Base-by-base conservation (phyloP, 2,888 invertebrate genomes). In the Nectonema munidae region DNA sequence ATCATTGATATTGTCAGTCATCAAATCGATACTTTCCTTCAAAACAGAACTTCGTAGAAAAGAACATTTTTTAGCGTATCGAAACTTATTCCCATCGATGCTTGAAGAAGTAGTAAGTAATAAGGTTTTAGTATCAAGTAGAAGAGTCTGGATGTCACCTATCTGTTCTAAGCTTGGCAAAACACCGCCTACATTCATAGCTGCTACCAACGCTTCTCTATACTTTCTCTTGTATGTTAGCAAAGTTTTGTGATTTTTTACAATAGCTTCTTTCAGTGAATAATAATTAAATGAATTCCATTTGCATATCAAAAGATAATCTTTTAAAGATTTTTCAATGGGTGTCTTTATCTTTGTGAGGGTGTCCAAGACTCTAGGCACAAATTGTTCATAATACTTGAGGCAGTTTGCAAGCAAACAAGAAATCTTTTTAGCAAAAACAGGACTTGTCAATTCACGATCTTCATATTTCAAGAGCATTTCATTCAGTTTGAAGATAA, bases 161-260 rank as follows among this genome's bases (percentile, higher is more conserved):
- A n/a, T 25, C 11, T 25, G 11, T 25, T 11, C 11, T 25, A 25
- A n/a, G 25, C 25, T 11, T 11, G n/a, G 25, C 25, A 11, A n/a
- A 25, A n/a, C 11, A 25, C n/a, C 11, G 11, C 25, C 11, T n/a
- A n/a, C 25, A 25, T n/a, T 11, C n/a, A 11, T n/a, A 25, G n/a
- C 25, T 25, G 25, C 11, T 14, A n/a, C 42, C 43, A 44, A 5
- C 21, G 11, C 5, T 37, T 32, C 4, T 40, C 39, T 9, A 42
- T 20, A 20, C 18, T 25, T 11, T 25, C n/a, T 25, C 11, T 11
- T 11, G 25, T 25, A 11, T 25, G n/a, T 11, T 25, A 16, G 6
- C 32, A 32, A 32, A 32, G 16, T 32, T 6, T 32, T 15, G 14
- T 32, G 9, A n/a, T 15, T 32, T 5, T 32, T 32, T 15, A 11